phyloP scores from a whole-genome alignment of 2,113 vertebrate species.

The Brachypteracias leptosomus region DNA sequence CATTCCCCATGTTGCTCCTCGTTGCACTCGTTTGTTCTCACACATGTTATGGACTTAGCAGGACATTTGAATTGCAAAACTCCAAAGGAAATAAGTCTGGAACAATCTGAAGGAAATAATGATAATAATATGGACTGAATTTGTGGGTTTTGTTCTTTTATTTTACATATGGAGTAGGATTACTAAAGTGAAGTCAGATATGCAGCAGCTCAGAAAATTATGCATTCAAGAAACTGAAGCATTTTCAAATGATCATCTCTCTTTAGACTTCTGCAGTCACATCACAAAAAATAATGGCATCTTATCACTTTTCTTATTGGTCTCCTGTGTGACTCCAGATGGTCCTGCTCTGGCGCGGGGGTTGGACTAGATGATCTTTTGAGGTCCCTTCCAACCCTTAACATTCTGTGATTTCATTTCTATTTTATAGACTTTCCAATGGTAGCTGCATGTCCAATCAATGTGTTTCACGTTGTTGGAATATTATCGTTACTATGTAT shows the following conservation, averaged over 20 bases:
- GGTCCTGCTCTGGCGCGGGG: too few relatives aligned
- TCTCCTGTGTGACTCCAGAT: too few relatives aligned
- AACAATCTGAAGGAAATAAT: neutral
- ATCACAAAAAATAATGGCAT: neutral
- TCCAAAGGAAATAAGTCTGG: neutral
- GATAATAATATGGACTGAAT: neutral
- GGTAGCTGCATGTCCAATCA: neutral
- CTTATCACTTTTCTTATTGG: neutral
- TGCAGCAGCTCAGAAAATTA: neutral
- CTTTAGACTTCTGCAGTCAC: neutral
- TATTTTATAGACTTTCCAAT: neutral
- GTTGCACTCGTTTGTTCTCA: neutral
- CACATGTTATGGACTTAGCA: neutral
- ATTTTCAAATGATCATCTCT: neutral
- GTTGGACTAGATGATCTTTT: too few relatives aligned
- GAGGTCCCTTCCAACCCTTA: too few relatives aligned
- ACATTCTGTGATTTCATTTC: too few relatives aligned
- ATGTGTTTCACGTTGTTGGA: neutral
- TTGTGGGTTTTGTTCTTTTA: neutral
- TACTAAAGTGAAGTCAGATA: neutral
- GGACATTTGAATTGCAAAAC: neutral
- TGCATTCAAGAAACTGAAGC: neutral
- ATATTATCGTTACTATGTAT: neutral
- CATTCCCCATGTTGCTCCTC: neutral
- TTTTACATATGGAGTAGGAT: neutral